A percentile compares a stretch with the other conserved stretches of the same genome.
Evolutionary conservation across 2,797 vertebrate species (phyloP).

Genomic region (Cottoperca gobio): DNA sequence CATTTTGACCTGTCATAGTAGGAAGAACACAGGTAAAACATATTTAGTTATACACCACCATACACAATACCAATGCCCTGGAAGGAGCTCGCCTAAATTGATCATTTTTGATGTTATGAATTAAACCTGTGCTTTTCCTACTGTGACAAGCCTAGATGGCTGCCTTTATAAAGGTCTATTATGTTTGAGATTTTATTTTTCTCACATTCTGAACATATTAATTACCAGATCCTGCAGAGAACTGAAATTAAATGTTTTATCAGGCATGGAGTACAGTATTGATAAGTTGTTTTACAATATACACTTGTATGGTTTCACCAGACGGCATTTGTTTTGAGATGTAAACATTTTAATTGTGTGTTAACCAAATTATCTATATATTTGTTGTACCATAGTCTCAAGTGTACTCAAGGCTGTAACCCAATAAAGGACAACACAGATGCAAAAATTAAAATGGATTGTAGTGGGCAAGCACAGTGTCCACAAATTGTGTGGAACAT

Average conservation of each 20-base stretch:
- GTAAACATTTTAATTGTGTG: neutral
- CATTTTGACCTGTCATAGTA: neutral
- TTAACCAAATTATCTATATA: neutral
- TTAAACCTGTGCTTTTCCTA: neutral
- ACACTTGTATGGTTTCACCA: neutral
- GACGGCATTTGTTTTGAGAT: neutral
- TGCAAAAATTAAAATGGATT: constrained; percentile 58
- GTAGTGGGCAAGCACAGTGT: constrained; percentile 43
- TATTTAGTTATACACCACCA: too few species aligned
- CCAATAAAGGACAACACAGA: neutral
- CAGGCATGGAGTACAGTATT: neutral
- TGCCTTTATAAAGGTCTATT: neutral
- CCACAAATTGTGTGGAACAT: constrained; percentile 69
- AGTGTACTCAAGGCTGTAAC: constrained; percentile 67
- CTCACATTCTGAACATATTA: neutral
- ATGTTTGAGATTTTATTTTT: neutral
- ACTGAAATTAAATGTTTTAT: neutral
- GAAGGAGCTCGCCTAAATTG: too few species aligned
- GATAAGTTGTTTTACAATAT: neutral
- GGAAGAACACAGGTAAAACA: neutral
- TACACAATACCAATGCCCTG: too few species aligned
- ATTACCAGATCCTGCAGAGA: neutral
- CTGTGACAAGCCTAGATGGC: neutral
- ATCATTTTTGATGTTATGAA: too few species aligned
- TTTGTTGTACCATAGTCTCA: constrained; percentile 37